Evolutionary conservation across 1,140 invertebrate species (phyloP).

Genomic region (Oncopodura yosiiana): DNA sequence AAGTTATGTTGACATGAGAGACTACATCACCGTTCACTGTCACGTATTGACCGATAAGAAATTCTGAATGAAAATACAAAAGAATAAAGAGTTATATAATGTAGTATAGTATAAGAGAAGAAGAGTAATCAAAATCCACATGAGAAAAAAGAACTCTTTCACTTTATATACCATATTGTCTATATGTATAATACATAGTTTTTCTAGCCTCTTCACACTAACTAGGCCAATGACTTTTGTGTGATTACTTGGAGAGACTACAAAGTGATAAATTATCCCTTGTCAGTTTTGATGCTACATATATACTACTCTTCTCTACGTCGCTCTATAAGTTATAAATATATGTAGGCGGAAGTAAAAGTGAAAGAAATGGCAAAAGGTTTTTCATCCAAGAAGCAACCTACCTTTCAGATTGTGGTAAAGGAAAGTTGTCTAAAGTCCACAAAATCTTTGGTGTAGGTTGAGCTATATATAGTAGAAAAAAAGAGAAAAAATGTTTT

Average conservation of each 20-base stretch:
- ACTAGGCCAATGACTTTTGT: too few relatives aligned
- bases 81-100: conserved; percentile 2
- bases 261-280: too few relatives aligned
- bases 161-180: too few relatives aligned
- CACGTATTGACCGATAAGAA: conserved; percentile 69
- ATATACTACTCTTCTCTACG: neutral
- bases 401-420: conserved; percentile 54
- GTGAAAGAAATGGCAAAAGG: neutral
- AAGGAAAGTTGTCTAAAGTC: conserved; percentile 65
- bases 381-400: conserved; percentile 20
- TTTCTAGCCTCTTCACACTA: too few relatives aligned
- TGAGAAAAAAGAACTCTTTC: too few relatives aligned
- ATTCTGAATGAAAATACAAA: conserved; percentile 42
- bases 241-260: too few relatives aligned
- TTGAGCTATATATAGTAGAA: too few relatives aligned
- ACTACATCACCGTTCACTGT: conserved; percentile 72
- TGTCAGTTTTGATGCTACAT: too few relatives aligned
- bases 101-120: neutral
- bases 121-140: too few relatives aligned
- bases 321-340: neutral
- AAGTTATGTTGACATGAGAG: conserved; percentile 76
- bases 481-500: too few relatives aligned
- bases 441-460: conserved; percentile 72
- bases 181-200: too few relatives aligned
- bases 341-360: neutral